Evolutionary conservation across 2,113 vertebrate species (phyloP).

Genomic region (Nesospiza acunhae): DNA sequence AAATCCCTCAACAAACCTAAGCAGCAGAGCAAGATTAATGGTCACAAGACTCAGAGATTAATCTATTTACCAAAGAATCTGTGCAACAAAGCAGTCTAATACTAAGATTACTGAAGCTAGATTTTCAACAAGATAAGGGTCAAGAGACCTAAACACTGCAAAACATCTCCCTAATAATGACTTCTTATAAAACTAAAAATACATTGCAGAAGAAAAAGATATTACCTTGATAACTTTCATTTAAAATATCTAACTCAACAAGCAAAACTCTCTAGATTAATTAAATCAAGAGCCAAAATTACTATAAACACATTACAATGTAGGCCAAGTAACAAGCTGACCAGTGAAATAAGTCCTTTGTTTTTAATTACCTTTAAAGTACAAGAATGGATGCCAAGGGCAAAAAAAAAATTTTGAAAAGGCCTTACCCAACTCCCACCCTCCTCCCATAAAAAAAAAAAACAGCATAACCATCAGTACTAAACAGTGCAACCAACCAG

Average conservation of each 20-base stretch:
- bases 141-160: conserved; percentile 5
- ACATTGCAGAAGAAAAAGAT: neutral
- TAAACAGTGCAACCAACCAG: neutral
- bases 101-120: conserved; percentile 41
- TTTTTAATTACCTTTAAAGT: neutral
- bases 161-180: conserved; percentile 31
- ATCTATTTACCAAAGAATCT: conserved; percentile 54
- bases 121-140: conserved; percentile 36
- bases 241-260: neutral
- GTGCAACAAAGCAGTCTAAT: conserved; percentile 51
- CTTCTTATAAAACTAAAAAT: conserved; percentile 1
- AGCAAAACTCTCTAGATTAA: neutral
- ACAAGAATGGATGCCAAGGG: neutral
- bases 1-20: conserved; percentile 58
- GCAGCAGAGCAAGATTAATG: conserved; percentile 59
- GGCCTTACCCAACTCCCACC: neutral
- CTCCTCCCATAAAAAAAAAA: neutral
- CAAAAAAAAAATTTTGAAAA: neutral
- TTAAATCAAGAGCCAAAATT: neutral
- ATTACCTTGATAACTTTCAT: neutral
- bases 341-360: neutral
- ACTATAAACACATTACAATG: neutral
- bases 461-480: neutral
- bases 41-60: conserved; percentile 63
- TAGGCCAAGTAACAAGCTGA: neutral